Percentiles rank a stretch among this genome's conserved stretches.
Evolutionary conservation across 2,888 invertebrate species (phyloP).

Genomic region (Oscheius myriophilus): DNA sequence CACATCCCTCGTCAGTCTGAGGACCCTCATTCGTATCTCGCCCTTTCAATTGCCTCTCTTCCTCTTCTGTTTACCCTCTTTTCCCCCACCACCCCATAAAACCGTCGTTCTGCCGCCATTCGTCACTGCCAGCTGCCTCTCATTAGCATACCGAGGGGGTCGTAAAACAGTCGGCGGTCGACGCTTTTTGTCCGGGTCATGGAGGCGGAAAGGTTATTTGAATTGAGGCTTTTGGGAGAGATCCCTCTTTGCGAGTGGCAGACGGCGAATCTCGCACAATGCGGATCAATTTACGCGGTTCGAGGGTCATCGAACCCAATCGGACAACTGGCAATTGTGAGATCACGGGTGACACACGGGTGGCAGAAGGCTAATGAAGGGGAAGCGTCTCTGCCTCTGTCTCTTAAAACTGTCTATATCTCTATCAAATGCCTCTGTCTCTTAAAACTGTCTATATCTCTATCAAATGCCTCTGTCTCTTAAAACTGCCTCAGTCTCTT

Average conservation of each 20-base stretch:
- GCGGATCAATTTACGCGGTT: constrained; percentile 12
- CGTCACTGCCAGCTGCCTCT: constrained; percentile 16
- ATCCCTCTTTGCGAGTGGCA: background rate
- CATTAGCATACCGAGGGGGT: constrained; percentile 24
- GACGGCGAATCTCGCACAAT: constrained; percentile 9
- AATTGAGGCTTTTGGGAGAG: no score
- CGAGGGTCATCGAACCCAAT: constrained; percentile 7
- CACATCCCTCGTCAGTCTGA: no score
- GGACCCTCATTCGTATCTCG: background rate
- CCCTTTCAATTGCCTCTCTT: no score
- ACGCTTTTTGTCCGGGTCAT: no score
- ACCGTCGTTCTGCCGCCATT: background rate
- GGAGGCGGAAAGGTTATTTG: no score
- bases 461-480: no score
- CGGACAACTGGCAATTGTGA: background rate
- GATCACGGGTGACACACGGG: background rate
- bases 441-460: no score
- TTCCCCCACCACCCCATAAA: no score
- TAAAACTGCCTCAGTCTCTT: no score
- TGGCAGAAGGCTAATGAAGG: background rate
- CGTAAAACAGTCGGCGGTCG: constrained; percentile 16
- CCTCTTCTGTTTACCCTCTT: background rate
- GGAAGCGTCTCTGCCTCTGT: no score
- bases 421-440: no score
- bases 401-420: no score